Evolutionary conservation across 1,140 invertebrate genomes (phyloP).

Genomic region (Zaprionus davidi): DNA sequence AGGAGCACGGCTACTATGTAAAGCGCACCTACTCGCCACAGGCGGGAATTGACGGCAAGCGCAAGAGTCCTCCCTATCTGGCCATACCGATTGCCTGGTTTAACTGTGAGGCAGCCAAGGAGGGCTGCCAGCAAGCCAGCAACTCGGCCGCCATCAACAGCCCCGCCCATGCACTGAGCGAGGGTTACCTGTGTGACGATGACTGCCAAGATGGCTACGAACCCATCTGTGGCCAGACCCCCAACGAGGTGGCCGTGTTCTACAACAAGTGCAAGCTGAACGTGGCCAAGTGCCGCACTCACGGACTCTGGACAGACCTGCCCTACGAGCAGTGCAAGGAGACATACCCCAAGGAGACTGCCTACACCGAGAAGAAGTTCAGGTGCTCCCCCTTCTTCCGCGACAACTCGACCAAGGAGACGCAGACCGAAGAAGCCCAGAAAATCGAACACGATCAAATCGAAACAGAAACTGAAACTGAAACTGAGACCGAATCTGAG

Average conservation of each 20-base stretch:
- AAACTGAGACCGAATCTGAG: slow-evolving; percentile 9
- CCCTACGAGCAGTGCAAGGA: slow-evolving; percentile 66
- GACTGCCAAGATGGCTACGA: slow-evolving; percentile 73
- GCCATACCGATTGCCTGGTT: slow-evolving; percentile 82
- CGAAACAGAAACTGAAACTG: slow-evolving; percentile 1
- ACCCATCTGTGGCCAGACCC: slow-evolving; percentile 73
- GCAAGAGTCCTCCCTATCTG: slow-evolving; percentile 67
- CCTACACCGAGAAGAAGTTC: slow-evolving; percentile 75
- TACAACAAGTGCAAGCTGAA: slow-evolving; percentile 77
- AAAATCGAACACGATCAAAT: background rate
- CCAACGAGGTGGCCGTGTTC: slow-evolving; percentile 74
- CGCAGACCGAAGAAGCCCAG: background rate
- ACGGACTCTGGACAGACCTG: slow-evolving; percentile 70
- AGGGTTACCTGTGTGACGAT: slow-evolving; percentile 79
- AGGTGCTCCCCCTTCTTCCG: slow-evolving; percentile 65
- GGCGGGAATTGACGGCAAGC: slow-evolving; percentile 21
- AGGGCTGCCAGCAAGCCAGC: slow-evolving; percentile 46
- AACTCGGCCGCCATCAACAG: slow-evolving; percentile 68
- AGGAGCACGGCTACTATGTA: slow-evolving; percentile 82
- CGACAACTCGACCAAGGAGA: slow-evolving; percentile 32
- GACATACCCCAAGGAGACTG: slow-evolving; percentile 67
- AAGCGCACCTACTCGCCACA: slow-evolving; percentile 70
- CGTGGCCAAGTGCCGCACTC: slow-evolving; percentile 79
- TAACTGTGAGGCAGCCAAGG: slow-evolving; percentile 44
- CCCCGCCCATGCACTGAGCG: slow-evolving; percentile 54